Base-by-base conservation (phyloP, 2,888 invertebrate species). In the Alviniconcha strummeri region DNA sequence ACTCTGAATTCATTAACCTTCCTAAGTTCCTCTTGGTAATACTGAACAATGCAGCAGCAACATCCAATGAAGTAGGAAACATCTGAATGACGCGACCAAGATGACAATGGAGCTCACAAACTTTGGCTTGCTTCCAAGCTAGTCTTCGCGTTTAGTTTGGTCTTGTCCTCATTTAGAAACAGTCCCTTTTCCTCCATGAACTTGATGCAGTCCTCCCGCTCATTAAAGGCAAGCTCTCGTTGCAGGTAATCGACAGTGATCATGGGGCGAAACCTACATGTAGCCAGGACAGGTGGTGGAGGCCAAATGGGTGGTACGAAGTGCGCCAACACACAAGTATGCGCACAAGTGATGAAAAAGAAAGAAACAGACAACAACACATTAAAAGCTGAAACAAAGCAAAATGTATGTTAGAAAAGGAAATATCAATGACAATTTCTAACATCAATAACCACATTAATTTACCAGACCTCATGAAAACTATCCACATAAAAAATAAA, bases 211-310 rank as follows among this genome's bases (percentile, higher is more conserved):
- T 97, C 97, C 94, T 96, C 96, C 93, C 95, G 95, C 90, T 96
- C 96, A 92, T 96, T 96, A 95, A 98, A 98, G 93, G 97, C 97
- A 96, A 99, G 95, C 95, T 97, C 96, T 94, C 96, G 96, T 94
- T 96, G 95, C 95, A 99, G 95, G 96, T 96, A 97, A 94, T 96
- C 96, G 95, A 98, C 96, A 92, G 97, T 96, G 95, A 99, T 96
- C 94, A 95, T 96, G 95, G 97, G 98, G 93, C 98, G 98, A 96
- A 97, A 98, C 96, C 98, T 98, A 96, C 84, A 84, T 83, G 85
- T 83, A 87, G 86, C 57, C 78, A 82, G 80, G 81, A 57, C 75
- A 71, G 80, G 78, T 81, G 82, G 83, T 19, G 80, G 74, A 83
- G 80, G 82, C 69, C 79, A 55, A 78, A 79, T 71, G 36, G 82